A percentile compares a stretch with the other conserved stretches of the same genome.
Evolutionary conservation across 2,888 invertebrate genomes (phyloP).

Genomic region (Nephrotoma appendiculata): DNA sequence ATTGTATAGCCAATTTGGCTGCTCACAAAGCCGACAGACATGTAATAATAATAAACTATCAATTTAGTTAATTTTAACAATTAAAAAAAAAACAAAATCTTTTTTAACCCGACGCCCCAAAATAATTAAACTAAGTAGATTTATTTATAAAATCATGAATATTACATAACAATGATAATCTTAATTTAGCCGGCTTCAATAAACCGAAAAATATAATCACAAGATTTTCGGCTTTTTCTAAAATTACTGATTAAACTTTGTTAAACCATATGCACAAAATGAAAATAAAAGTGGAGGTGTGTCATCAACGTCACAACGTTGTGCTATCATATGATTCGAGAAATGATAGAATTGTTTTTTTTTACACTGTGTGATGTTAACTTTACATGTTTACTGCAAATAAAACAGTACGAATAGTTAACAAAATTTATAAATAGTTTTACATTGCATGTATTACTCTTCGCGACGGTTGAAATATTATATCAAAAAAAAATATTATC

Average conservation of each 20-base stretch:
- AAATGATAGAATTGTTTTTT: neutral
- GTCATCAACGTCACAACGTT: neutral
- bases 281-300: neutral
- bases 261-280: neutral
- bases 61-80: too few relatives aligned
- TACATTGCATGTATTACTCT: neutral
- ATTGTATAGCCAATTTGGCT: too few relatives aligned
- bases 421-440: neutral
- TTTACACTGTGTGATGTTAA: neutral
- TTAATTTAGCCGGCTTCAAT: neutral
- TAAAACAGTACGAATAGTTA: neutral
- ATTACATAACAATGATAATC: neutral
- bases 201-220: neutral
- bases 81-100: neutral
- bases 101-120: neutral
- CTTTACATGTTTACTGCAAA: neutral
- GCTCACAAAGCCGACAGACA: too few relatives aligned
- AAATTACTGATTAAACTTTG: neutral
- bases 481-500: neutral
- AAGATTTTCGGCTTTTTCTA: neutral
- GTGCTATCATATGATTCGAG: neutral
- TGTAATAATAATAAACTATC: too few relatives aligned
- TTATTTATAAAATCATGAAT: neutral
- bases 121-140: neutral
- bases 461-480: neutral